Conservation (phyloP, 2,113 vertebrate species). For the Macrotis lagotis region DNA sequence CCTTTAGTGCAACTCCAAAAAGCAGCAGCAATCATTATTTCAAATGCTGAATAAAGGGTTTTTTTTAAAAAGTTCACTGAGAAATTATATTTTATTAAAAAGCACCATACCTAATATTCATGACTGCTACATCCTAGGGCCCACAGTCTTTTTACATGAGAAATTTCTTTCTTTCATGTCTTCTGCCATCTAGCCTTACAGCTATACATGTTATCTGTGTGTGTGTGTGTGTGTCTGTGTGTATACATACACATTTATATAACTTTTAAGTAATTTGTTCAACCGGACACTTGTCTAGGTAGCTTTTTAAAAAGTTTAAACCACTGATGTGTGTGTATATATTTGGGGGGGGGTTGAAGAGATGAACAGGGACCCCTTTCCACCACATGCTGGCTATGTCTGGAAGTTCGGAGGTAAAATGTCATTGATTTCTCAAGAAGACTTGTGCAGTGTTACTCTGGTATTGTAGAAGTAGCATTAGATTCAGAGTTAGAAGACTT, state of each 20-base stretch:
- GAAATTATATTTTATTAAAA: not conserved
- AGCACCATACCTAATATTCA: not conserved
- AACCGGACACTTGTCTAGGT: not conserved
- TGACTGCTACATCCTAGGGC: not conserved
- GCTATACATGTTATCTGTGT: too few relatives aligned
- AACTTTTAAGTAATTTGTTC: not conserved
- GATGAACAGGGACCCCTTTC: not conserved
- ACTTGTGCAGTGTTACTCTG: not conserved
- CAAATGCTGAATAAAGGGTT: not conserved
- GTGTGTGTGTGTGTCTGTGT: too few relatives aligned
- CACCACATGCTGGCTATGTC: not conserved
- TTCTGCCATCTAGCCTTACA: not conserved
- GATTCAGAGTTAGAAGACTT: not conserved
- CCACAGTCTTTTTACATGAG: not conserved
- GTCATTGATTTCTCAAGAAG: not conserved
- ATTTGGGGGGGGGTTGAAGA: too few relatives aligned
- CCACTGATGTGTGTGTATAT: too few relatives aligned
- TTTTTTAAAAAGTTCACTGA: not conserved
- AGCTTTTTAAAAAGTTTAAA: not conserved
- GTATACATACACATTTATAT: too few relatives aligned
- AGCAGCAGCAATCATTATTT: not conserved
- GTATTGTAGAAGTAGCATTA: not conserved
- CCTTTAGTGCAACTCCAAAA: not conserved
- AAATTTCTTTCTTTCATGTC: not conserved
- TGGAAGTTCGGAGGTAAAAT: not conserved